Base-by-base conservation (phyloP, 2,888 invertebrate species). In the Melikaiella ostensackeni region DNA sequence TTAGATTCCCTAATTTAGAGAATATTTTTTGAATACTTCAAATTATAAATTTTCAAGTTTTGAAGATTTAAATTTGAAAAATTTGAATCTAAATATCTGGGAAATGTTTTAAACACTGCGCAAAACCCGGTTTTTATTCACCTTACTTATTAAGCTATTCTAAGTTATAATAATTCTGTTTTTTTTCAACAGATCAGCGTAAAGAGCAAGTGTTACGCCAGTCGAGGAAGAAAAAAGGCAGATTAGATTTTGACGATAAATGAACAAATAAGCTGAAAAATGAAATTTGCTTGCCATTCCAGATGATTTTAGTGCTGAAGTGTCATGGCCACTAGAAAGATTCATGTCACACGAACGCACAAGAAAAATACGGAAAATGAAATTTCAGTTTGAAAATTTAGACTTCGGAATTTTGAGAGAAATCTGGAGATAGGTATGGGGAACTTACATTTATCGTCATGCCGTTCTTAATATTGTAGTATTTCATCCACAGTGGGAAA, bases 261-360 rank as follows among this genome's bases (percentile, higher is more conserved):
- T 66, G 46, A 35, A 13, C 4, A 11, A 21, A 19, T n/a, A 35
- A 63, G 21, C n/a, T 21, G 24, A 21, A 38, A 11, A 42, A 46
- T 2, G 27, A 46, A 42, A 27, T 46, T 66, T 46, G 42, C 46
- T 66, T 66, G 66, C 46, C 46, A 27, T 46, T 42, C 21, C n/a
- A 64, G 21, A 21, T 42, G 38, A 62, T 19, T 62, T 5, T 8
- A 21, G 64, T 64, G 64, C 24, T 21, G 42, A 64, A 64, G 64
- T 64, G 64, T 38, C 35, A 16, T 59, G 16, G 27, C 7, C 11
- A 42, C 38, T 35, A 9, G 64, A 24, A 64, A 21, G 24, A 35
- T 38, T 38, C 38, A 24, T 38, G 35, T 64, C 66, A n/a, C 50
- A 30, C 50, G 30, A 70, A 70, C 50, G 70, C 50, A 70, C 50